These are phyloP conservation scores for Zaprionus nigranus DNA, from an alignment of 1,140 invertebrate genomes.

Conservation along the genomic window DNA sequence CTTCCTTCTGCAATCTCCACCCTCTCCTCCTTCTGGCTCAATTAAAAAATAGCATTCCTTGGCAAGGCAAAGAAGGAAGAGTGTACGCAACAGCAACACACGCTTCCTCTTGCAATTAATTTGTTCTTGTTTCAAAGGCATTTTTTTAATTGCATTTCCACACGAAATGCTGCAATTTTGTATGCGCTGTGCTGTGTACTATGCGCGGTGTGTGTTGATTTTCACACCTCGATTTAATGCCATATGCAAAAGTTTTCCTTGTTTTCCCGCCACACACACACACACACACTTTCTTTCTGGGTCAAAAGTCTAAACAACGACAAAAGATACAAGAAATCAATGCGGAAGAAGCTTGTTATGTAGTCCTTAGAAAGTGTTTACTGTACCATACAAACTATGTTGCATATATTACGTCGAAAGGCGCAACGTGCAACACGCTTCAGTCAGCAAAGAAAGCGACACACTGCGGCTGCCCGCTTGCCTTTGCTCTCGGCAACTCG, in stretches of 20 bases:
- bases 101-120: slow-evolving; percentile 73
- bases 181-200: background rate
- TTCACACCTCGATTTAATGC: slow-evolving; percentile 65
- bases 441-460: background rate
- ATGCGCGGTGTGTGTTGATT: slow-evolving; percentile 42
- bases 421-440: background rate
- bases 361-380: slow-evolving; percentile 61
- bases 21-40: slow-evolving; percentile 47
- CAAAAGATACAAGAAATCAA: slow-evolving; percentile 13
- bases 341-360: background rate
- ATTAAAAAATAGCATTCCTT: slow-evolving; percentile 72
- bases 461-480: background rate
- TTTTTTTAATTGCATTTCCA: slow-evolving; percentile 73
- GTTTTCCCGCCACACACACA: background rate
- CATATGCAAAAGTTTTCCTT: slow-evolving; percentile 58
- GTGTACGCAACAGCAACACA: slow-evolving; percentile 1
- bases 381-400: slow-evolving; percentile 18
- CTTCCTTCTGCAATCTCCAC: background rate
- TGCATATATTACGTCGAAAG: slow-evolving; percentile 15
- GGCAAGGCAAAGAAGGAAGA: background rate
- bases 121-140: slow-evolving; percentile 65
- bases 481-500: slow-evolving; percentile 51
- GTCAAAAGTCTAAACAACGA: slow-evolving; percentile 36
- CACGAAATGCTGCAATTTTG: slow-evolving; percentile 74
- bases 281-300: slow-evolving; percentile 15